Evolutionary conservation across 2,113 vertebrate species (phyloP).

Genomic region (Fulica atra): DNA sequence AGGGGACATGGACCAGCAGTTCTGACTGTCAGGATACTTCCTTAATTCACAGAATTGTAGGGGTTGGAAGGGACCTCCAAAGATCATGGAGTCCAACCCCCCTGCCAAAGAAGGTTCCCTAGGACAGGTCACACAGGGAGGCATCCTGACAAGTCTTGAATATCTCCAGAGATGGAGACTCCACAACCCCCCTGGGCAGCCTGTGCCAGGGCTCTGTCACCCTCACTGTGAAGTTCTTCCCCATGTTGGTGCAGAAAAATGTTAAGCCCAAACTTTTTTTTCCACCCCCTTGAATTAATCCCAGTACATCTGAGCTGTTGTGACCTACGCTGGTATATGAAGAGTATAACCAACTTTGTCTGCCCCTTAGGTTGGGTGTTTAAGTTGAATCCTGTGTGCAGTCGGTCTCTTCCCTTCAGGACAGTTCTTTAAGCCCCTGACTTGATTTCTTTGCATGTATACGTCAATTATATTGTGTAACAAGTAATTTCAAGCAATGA

Average conservation of each 20-base stretch:
- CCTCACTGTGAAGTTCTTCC: no score
- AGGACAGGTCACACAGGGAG: no score
- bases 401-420: not conserved
- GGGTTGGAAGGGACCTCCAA: no score
- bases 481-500: not conserved
- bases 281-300: not conserved
- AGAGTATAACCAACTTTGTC: not conserved
- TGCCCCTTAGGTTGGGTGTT: not conserved
- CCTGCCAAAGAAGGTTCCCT: no score
- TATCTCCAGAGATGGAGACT: no score
- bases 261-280: not conserved
- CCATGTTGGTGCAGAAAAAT: no score
- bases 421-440: not conserved
- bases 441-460: not conserved
- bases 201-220: no score
- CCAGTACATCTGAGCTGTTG: not conserved
- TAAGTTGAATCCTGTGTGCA: not conserved
- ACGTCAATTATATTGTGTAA: not conserved
- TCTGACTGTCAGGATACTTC: not conserved
- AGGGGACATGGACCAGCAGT: not conserved
- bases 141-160: no score
- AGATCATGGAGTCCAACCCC: no score
- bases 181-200: no score
- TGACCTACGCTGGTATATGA: not conserved
- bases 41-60: not conserved